A percentile compares a stretch with the other conserved stretches of the same genome.
These are phyloP conservation scores for Mixornis gularis DNA, from an alignment of 2,113 vertebrate species.

Conservation along the genomic window DNA sequence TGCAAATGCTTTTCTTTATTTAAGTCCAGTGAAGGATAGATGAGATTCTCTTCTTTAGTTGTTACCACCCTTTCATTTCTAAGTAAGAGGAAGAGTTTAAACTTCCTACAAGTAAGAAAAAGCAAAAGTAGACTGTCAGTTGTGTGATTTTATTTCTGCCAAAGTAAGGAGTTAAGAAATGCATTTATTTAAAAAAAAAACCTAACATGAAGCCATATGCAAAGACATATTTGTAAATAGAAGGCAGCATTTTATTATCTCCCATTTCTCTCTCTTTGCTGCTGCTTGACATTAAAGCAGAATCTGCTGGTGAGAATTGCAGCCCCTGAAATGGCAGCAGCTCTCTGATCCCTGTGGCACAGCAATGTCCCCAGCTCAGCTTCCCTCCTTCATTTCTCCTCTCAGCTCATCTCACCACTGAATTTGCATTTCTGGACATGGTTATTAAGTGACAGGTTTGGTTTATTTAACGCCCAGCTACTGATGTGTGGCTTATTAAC, in stretches of 20 bases:
- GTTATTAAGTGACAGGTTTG: not conserved
- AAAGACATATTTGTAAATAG: slow-evolving; percentile 4
- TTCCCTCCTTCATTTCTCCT: not conserved
- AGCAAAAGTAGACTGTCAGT: not conserved
- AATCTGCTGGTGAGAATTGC: not conserved
- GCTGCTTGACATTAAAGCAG: slow-evolving; percentile 25
- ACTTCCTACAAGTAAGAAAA: not conserved
- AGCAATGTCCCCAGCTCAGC: not conserved
- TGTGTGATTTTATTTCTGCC: not conserved
- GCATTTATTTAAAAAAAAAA: not conserved
- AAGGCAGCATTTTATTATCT: not conserved
- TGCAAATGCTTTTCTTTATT: not conserved
- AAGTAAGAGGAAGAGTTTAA: not conserved
- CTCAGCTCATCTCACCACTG: not conserved
- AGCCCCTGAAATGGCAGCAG: not conserved
- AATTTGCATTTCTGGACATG: not conserved
- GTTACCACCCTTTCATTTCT: slow-evolving; percentile 8
- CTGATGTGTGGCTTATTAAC: not conserved
- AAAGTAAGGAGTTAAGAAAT: not conserved
- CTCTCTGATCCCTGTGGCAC: not conserved
- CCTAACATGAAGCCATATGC: not conserved
- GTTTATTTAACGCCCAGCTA: not conserved
- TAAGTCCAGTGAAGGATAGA: not conserved
- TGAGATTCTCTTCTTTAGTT: not conserved
- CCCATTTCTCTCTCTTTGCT: slow-evolving; percentile 22